A percentile compares a stretch with the other conserved stretches of the same genome.
Conservation (phyloP, 1,140 invertebrate species). For the Uloborus diversus region DNA sequence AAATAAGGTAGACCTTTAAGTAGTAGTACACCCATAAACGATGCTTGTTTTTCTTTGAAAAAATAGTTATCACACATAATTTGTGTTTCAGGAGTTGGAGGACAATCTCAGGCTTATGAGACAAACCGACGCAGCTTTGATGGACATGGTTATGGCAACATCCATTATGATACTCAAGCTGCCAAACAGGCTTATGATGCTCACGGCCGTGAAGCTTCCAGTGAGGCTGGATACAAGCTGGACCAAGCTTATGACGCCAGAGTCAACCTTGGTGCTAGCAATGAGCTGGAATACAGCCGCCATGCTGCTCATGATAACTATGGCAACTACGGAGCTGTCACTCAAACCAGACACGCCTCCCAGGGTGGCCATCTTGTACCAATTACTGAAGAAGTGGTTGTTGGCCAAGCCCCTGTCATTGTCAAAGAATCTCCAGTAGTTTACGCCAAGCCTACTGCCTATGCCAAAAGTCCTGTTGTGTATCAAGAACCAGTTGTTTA, state of each 20-base stretch:
- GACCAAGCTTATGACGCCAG: constrained; percentile 40
- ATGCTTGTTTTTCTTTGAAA: too few relatives aligned
- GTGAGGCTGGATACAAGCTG: constrained; percentile 35
- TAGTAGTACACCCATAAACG: too few relatives aligned
- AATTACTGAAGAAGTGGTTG: too few relatives aligned
- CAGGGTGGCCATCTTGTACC: constrained; percentile 63
- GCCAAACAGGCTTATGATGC: constrained; percentile 35
- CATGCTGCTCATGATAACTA: constrained; percentile 43
- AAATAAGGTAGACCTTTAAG: too few relatives aligned
- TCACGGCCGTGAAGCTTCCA: constrained; percentile 11
- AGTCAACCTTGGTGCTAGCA: constrained; percentile 22
- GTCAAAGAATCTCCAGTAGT: background rate
- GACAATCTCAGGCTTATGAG: constrained; percentile 5
- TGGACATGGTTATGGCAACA: constrained; percentile 42
- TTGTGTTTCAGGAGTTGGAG: constrained; percentile 17
- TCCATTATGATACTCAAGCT: constrained; percentile 18
- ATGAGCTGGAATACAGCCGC: constrained; percentile 46
- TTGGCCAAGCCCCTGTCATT: constrained; percentile 7
- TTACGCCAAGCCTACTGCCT: background rate
- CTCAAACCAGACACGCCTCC: constrained; percentile 28
- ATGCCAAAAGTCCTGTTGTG: background rate
- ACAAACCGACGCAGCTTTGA: constrained; percentile 37
- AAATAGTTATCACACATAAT: too few relatives aligned
- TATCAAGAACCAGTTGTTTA: constrained; percentile 7
- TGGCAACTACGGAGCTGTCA: constrained; percentile 51